Evolutionary conservation across 1,140 invertebrate genomes (phyloP), one percentile per base, ranked within the genome.

Genomic region (Sminthurides bifidus): DNA sequence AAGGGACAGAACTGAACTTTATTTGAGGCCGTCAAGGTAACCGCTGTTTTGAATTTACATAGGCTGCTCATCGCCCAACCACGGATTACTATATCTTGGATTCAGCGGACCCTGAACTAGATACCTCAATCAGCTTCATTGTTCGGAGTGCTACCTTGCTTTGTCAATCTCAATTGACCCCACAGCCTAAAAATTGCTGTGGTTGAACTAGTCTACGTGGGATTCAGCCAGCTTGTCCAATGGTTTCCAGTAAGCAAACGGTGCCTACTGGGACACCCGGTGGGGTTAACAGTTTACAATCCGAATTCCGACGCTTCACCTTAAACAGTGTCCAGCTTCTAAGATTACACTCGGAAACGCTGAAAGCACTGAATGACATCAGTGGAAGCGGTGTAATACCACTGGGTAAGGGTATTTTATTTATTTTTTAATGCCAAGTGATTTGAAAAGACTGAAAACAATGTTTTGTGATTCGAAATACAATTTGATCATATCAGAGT

Each of bases 271-370:
- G 33, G n/a, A 35, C 33, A 23, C 24, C 40, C 35, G 48, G 46
- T 43, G 56, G 56, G 6, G 38, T 56, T 21, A 54, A 19, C 17
- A 54, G 23, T 43, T 41, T 79, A 52, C 70, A 74, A 35, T 69
- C 71, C 37, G 78, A 80, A 61, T 72, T 79, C 56, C 69, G 71
- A 44, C 73, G 71, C 56, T 79, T 78, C 59, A 69, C 72, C 21
- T 65, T 72, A 29, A 72, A 78, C 64, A 64, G 72, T 17, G 70
- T 71, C 62, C 73, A 77, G 10, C 65, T 80, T 14, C 65, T 71
- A 38, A 70, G 76, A 30, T 77, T 84, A 46, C 73, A 84, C 37
- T 74, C 74, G 6, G 81, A 85, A 68, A 85, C 84, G 2, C 74
- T 78, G 63, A 72, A 73, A 59, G 76, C 79, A 6, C 71, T 85